Conservation (phyloP, 2,797 vertebrate species). For the Pteronotus mesoamericanus region DNA sequence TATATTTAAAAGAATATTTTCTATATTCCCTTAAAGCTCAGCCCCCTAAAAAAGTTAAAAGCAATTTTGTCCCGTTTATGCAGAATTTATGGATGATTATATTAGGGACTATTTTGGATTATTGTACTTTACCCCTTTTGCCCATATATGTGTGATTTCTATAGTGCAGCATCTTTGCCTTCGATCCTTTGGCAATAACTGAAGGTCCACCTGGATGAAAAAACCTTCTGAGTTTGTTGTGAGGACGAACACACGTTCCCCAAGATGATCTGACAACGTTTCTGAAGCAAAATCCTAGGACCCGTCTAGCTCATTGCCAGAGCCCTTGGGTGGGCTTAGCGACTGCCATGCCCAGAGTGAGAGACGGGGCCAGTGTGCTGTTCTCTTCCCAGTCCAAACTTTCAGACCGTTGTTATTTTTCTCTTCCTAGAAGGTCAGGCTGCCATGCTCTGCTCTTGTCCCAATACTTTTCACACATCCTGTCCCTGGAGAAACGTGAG, state of each 20-base stretch:
- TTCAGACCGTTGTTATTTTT: neutral
- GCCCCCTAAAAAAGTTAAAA: neutral
- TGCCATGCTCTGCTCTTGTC: neutral
- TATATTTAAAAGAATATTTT: too few species aligned
- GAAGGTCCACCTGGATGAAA: neutral
- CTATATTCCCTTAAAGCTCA: neutral
- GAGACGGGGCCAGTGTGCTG: rapidly evolving
- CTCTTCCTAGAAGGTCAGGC: neutral
- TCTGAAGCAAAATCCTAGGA: neutral
- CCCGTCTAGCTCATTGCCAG: rapidly evolving
- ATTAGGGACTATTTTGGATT: neutral
- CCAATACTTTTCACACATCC: neutral
- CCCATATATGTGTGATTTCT: neutral
- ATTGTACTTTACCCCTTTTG: neutral
- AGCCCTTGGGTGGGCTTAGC: rapidly evolving
- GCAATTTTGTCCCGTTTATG: neutral
- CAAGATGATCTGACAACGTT: neutral
- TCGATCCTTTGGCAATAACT: neutral
- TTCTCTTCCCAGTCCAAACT: neutral
- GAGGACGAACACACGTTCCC: neutral
- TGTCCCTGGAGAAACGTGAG: constrained; percentile 30
- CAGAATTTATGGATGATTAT: neutral
- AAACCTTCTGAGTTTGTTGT: neutral
- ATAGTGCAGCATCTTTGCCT: neutral
- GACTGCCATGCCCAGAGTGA: neutral